phyloP scores from a whole-genome alignment of 2,888 invertebrate species.

The Parnassius apollo region DNA sequence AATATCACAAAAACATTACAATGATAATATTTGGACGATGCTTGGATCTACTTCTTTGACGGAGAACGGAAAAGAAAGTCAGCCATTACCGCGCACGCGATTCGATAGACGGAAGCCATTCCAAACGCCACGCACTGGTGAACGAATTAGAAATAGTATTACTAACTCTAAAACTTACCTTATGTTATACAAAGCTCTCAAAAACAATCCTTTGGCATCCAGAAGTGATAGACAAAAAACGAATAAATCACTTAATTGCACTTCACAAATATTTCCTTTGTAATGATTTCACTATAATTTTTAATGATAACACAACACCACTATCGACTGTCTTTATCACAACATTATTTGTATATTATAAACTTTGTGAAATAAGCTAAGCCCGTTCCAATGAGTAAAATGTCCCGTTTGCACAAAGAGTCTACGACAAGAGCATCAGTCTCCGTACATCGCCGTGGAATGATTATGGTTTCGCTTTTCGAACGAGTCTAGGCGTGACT shows the following conservation, averaged over 20 bases:
- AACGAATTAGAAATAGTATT: conserved; percentile 33
- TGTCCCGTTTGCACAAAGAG: conserved; percentile 69
- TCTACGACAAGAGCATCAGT: conserved; percentile 79
- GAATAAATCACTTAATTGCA: conserved; percentile 61
- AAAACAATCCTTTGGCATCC: conserved; percentile 75
- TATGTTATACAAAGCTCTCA: conserved; percentile 54
- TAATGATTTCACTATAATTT: conserved; percentile 59
- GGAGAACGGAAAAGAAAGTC: conserved; percentile 66
- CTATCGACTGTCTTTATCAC: conserved; percentile 67
- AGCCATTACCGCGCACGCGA: conserved; percentile 79
- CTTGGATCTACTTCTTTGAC: conserved; percentile 46
- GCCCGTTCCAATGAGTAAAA: conserved; percentile 68
- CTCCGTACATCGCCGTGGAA: conserved; percentile 78
- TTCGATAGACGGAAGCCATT: conserved; percentile 79
- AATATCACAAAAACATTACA: conserved; percentile 30
- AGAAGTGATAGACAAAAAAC: conserved; percentile 55
- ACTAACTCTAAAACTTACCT: conserved; percentile 57
- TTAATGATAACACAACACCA: conserved; percentile 70
- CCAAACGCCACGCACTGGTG: conserved; percentile 63
- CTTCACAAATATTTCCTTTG: conserved; percentile 59
- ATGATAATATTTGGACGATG: conserved; percentile 25
- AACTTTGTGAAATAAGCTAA: conserved; percentile 58
- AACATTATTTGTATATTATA: conserved; percentile 68
- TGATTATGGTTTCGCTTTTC: conserved; percentile 77
- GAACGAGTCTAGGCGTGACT: conserved; percentile 81